Conservation (phyloP, 1,140 invertebrate genomes). For the Nasonia giraulti region DNA sequence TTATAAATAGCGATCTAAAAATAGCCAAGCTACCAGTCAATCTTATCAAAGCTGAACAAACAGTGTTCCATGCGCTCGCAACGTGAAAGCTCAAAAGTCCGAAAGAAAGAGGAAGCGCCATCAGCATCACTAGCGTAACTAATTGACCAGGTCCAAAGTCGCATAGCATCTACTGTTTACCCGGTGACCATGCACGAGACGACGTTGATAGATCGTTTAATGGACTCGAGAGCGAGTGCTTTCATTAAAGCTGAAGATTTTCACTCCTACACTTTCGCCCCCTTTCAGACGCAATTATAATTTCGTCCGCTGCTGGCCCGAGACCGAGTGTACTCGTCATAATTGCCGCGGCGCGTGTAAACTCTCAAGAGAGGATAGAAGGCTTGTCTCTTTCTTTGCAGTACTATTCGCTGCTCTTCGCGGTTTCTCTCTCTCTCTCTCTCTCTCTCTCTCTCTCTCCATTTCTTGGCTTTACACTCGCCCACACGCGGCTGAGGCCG, state of each 20-base stretch:
- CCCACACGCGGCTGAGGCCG: too few relatives aligned
- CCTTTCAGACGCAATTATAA: neutral
- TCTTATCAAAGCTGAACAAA: neutral
- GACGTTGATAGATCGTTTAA: slow-evolving; percentile 43
- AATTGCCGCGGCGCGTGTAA: slow-evolving; percentile 23
- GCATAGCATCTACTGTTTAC: neutral
- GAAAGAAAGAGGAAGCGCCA: too few relatives aligned
- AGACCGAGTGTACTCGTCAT: slow-evolving; percentile 45
- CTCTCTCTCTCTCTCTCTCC: neutral
- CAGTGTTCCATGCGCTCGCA: too few relatives aligned
- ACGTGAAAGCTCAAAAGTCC: too few relatives aligned
- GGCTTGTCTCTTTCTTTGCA: neutral
- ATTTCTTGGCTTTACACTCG: too few relatives aligned
- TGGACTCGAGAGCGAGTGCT: neutral
- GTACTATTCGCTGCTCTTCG: neutral
- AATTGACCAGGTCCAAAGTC: neutral
- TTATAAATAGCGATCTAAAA: neutral
- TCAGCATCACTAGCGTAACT: neutral
- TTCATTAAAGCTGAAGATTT: slow-evolving; percentile 6
- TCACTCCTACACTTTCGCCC: neutral
- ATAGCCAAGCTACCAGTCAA: too few relatives aligned
- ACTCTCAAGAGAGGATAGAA: slow-evolving; percentile 16
- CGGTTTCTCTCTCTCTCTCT: neutral
- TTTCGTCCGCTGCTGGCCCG: slow-evolving; percentile 46
- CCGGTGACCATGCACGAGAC: neutral